Percentiles rank a stretch among this genome's conserved stretches.
Evolutionary conservation across 2,888 invertebrate genomes (phyloP).

Genomic region (Epistrophella euchroma): DNA sequence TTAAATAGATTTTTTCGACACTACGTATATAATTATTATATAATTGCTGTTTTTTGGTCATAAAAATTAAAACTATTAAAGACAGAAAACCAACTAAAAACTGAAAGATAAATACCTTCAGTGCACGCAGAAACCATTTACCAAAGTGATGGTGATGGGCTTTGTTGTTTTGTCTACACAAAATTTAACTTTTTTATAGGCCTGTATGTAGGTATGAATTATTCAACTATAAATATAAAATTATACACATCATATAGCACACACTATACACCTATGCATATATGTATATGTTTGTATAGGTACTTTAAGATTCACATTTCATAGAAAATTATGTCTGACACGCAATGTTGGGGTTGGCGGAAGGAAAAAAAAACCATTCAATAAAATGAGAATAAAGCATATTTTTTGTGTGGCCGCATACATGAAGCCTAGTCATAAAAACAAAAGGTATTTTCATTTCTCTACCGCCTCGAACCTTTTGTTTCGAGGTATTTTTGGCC

Average conservation of each 20-base stretch:
- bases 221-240: constrained; percentile 61
- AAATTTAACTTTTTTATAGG: constrained; percentile 54
- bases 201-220: no score
- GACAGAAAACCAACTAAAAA: neutral
- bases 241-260: constrained; percentile 40
- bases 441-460: constrained; percentile 47
- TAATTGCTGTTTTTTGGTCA: neutral
- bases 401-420: constrained; percentile 54
- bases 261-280: neutral
- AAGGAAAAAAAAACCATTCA: constrained; percentile 45
- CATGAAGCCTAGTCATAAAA: constrained; percentile 63
- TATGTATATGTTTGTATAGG: neutral
- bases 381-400: constrained; percentile 61
- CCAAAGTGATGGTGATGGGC: constrained; percentile 7
- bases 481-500: constrained; percentile 17
- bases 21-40: no score
- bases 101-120: constrained; percentile 8
- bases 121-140: constrained; percentile 29
- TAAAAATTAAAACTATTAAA: neutral
- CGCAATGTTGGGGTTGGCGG: constrained; percentile 52
- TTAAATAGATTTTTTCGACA: no score
- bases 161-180: constrained; percentile 36
- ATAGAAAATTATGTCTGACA: constrained; percentile 65
- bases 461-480: constrained; percentile 17
- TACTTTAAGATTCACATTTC: constrained; percentile 43